A percentile compares a stretch with the other conserved stretches of the same genome.
Conservation (phyloP, 2,113 vertebrate species). For the Oxyruncus cristatus region DNA sequence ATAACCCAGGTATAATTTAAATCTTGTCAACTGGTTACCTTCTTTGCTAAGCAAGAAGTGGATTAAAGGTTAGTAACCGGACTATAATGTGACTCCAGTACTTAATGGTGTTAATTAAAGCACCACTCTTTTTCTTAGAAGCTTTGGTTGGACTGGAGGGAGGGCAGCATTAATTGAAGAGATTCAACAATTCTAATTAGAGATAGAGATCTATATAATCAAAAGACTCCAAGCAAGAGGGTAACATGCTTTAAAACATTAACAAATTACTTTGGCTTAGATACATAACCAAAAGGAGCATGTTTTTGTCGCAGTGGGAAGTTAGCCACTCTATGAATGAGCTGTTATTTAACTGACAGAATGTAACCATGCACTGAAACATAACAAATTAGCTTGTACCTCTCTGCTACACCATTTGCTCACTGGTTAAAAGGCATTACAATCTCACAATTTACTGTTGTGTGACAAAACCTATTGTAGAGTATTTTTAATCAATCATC, state of each 20-base stretch:
- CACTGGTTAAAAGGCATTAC: background rate
- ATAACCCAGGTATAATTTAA: background rate
- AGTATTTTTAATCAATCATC: background rate
- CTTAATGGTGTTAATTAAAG: background rate
- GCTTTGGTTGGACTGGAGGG: rapidly evolving
- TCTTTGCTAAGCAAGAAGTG: background rate
- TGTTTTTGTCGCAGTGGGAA: background rate
- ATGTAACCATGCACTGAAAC: background rate
- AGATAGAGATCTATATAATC: background rate
- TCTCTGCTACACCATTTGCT: background rate
- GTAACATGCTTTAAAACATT: background rate
- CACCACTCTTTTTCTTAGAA: background rate
- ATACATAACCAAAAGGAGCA: background rate
- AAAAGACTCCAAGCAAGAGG: background rate
- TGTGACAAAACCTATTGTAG: background rate
- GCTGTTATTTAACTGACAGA: background rate
- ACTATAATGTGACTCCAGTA: background rate
- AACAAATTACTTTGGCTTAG: background rate
- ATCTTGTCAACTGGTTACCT: background rate
- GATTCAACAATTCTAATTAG: background rate
- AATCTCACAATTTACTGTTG: background rate
- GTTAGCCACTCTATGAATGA: background rate
- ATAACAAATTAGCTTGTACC: rapidly evolving
- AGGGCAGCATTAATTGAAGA: background rate
- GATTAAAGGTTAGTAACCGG: background rate